Evolutionary conservation across 2,113 vertebrate species (phyloP).

Genomic region (Hyperopisus bebe): DNA sequence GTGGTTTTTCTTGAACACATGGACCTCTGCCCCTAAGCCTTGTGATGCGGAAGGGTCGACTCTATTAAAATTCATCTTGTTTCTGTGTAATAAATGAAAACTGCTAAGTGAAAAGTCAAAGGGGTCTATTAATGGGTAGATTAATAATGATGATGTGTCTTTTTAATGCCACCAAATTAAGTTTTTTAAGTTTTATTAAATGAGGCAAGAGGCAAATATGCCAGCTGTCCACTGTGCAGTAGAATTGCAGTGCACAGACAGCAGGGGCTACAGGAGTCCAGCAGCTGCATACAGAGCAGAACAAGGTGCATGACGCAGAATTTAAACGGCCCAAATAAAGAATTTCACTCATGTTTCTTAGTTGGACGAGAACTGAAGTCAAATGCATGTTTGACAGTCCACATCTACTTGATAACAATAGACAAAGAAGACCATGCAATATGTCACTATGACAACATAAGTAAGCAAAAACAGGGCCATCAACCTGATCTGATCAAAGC

Average conservation of each 20-base stretch:
- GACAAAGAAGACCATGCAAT: not conserved
- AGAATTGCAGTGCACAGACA: not conserved
- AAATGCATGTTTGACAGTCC: not conserved
- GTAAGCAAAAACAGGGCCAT: not conserved
- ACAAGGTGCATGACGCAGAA: not conserved
- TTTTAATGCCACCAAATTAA: not conserved
- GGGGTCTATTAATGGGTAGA: not conserved
- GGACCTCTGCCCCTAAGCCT: not conserved
- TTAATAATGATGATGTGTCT: not conserved
- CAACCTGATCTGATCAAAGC: not conserved
- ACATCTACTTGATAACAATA: not conserved
- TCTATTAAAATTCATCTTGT: not conserved
- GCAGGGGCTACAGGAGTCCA: not conserved
- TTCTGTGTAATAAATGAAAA: not conserved
- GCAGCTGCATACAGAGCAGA: not conserved
- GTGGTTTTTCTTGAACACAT: not conserved
- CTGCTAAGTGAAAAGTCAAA: not conserved
- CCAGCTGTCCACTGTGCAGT: not conserved
- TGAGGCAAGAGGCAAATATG: not conserved
- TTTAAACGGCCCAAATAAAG: not conserved
- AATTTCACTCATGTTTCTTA: not conserved
- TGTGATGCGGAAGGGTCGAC: not conserved
- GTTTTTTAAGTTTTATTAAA: constrained; percentile 1
- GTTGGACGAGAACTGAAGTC: not conserved
- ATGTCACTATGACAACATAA: not conserved